phyloP scores from a whole-genome alignment of 1,140 invertebrate genomes.

The Drosophila arawakana region DNA sequence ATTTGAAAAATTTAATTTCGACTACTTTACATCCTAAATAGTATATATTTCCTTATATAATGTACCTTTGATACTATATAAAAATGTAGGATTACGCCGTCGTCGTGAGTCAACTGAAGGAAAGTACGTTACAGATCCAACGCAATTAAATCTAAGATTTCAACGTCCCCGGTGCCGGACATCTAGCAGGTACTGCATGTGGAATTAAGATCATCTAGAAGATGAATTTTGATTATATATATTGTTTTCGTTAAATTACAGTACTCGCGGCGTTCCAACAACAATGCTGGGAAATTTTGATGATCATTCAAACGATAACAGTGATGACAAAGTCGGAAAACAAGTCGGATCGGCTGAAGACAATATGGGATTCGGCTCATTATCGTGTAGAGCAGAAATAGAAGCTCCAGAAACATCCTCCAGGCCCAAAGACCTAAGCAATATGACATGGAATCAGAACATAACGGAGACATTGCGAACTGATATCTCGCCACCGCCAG shows the following conservation, averaged over 20 bases:
- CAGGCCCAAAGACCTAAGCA: conserved; percentile 21
- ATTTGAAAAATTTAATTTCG: no score
- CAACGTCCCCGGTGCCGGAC: conserved; percentile 86
- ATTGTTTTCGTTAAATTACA: background rate
- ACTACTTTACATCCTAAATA: no score
- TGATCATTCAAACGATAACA: conserved; percentile 67
- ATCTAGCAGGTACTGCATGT: conserved; percentile 59
- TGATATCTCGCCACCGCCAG: conserved; percentile 80
- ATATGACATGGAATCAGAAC: conserved; percentile 42
- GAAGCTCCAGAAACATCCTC: background rate
- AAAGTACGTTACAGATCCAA: conserved; percentile 91
- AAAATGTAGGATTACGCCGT: conserved; percentile 86
- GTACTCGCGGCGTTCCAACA: conserved; percentile 61
- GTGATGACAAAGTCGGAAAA: conserved; percentile 43
- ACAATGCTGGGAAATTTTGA: conserved; percentile 63
- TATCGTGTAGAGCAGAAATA: background rate
- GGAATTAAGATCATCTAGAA: background rate
- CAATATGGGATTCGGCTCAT: conserved; percentile 1
- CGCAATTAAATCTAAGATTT: conserved; percentile 90
- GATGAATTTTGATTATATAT: background rate
- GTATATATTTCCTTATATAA: conserved; percentile 70
- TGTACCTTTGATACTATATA: background rate
- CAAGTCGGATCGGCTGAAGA: conserved; percentile 5
- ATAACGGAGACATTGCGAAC: conserved; percentile 43
- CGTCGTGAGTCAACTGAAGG: conserved; percentile 87